phyloP scores from a whole-genome alignment of 2,888 invertebrate genomes.

The Calephelis perditalis region DNA sequence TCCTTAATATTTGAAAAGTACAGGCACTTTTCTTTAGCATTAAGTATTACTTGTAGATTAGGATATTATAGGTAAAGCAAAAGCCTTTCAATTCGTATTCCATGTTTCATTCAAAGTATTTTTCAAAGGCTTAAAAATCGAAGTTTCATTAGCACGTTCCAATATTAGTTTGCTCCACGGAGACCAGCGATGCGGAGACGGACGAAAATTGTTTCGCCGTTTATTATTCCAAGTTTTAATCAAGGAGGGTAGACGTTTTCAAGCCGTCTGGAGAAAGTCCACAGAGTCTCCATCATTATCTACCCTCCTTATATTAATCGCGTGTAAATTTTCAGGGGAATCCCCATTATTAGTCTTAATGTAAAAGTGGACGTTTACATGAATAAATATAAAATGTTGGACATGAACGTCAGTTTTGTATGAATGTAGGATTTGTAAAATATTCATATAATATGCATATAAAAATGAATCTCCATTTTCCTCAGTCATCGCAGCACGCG shows the following conservation, averaged over 20 bases:
- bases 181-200: conserved; percentile 43
- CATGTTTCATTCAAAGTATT: conserved; percentile 13
- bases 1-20: too few relatives aligned
- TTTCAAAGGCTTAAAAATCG: conserved; percentile 32
- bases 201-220: conserved; percentile 65
- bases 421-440: too few relatives aligned
- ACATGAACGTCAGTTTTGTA: too few relatives aligned
- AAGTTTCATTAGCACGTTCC: conserved; percentile 47
- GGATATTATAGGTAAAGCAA: not conserved
- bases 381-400: too few relatives aligned
- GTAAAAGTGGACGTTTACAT: too few relatives aligned
- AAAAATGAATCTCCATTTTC: too few relatives aligned
- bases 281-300: conserved; percentile 44
- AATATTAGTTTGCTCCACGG: conserved; percentile 57
- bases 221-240: conserved; percentile 74
- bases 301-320: conserved; percentile 49
- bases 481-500: too few relatives aligned
- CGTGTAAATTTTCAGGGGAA: conserved; percentile 46
- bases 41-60: too few relatives aligned
- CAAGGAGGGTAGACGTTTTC: conserved; percentile 52
- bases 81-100: not conserved
- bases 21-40: too few relatives aligned
- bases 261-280: conserved; percentile 53
- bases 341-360: not conserved
- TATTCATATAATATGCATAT: too few relatives aligned